A percentile compares a stretch with the other conserved stretches of the same genome.
Conservation (phyloP, 2,888 invertebrate species). For the Cheilosia soror region DNA sequence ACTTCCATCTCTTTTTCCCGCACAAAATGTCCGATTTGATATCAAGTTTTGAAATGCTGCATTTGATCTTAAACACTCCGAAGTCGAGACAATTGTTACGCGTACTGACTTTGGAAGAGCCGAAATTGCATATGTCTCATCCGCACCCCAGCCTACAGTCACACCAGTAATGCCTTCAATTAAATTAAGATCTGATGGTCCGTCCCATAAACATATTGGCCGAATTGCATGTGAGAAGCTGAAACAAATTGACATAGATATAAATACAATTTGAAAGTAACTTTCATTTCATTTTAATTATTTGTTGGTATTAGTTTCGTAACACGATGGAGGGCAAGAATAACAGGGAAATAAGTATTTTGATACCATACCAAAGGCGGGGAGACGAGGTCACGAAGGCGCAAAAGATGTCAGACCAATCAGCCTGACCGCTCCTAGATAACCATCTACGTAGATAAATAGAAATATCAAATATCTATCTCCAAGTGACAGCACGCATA, state of each 20-base stretch:
- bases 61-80: slow-evolving; percentile 84
- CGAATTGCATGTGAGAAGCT: slow-evolving; percentile 78
- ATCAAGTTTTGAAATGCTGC: slow-evolving; percentile 77
- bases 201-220: slow-evolving; percentile 82
- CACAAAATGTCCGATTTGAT: slow-evolving; percentile 80
- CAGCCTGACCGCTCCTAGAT: too few species aligned
- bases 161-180: slow-evolving; percentile 83
- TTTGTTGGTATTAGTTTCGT: too few species aligned
- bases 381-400: too few species aligned
- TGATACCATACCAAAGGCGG: too few species aligned
- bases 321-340: too few species aligned
- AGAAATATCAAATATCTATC: too few species aligned
- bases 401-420: too few species aligned
- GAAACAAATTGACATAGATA: slow-evolving; percentile 16
- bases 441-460: too few species aligned
- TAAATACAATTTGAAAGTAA: too few species aligned
- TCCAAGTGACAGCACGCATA: too few species aligned
- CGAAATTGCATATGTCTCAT: slow-evolving; percentile 80
- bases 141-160: slow-evolving; percentile 85
- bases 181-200: slow-evolving; percentile 77
- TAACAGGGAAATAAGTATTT: too few species aligned
- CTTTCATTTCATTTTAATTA: too few species aligned
- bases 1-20: slow-evolving; percentile 80
- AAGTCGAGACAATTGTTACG: slow-evolving; percentile 84
- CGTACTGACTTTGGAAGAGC: slow-evolving; percentile 83